These are phyloP conservation scores for Nomada lathburiana DNA, from an alignment of 2,888 invertebrate species.

Conservation along the genomic window DNA sequence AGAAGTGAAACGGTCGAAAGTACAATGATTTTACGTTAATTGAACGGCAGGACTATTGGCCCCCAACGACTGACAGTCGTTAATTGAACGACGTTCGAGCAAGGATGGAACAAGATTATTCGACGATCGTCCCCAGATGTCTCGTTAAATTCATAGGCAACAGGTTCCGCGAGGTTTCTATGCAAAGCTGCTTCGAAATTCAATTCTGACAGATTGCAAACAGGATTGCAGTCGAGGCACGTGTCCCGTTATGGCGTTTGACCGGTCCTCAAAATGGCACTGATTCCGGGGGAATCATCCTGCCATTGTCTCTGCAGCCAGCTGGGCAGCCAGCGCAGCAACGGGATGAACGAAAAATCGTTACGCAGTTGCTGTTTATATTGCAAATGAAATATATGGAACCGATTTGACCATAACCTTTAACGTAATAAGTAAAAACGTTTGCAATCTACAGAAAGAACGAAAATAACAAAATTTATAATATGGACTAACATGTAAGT, in stretches of 20 bases:
- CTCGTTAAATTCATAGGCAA: constrained; percentile 66
- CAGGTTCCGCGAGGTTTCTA: constrained; percentile 69
- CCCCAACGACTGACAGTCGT: neutral
- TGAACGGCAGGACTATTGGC: too few species aligned
- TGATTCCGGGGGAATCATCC: constrained; percentile 37
- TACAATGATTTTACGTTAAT: too few species aligned
- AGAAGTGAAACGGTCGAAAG: too few species aligned
- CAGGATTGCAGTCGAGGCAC: constrained; percentile 66
- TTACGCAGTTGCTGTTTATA: neutral
- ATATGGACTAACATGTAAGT: too few species aligned
- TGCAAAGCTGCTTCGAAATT: constrained; percentile 62
- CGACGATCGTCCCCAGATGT: constrained; percentile 47
- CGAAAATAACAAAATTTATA: too few species aligned
- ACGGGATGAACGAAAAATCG: constrained; percentile 22
- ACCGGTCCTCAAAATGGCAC: constrained; percentile 33
- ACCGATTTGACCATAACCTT: too few species aligned
- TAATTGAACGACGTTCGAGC: constrained; percentile 3
- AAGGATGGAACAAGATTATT: constrained; percentile 37
- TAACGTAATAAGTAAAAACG: too few species aligned
- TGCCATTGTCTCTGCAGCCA: constrained; percentile 46
- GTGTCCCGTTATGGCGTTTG: constrained; percentile 64
- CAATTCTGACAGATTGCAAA: constrained; percentile 66
- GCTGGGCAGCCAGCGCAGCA: too few species aligned
- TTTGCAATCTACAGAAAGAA: too few species aligned
- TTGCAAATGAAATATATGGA: too few species aligned